Base-by-base conservation (phyloP, 1,140 invertebrate genomes). In the Aphis gossypii region DNA sequence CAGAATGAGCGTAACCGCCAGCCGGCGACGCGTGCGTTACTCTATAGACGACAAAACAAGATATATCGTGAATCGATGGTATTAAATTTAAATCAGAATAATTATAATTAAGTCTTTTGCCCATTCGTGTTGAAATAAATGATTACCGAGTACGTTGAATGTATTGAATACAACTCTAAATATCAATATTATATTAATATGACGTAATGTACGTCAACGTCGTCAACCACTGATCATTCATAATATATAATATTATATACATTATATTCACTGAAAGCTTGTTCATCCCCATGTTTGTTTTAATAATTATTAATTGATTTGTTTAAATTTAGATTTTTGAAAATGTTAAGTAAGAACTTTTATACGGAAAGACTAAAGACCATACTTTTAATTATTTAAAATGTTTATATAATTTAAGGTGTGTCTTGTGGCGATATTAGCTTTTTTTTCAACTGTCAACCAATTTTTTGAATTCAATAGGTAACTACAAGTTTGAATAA, bases 1-100 rank as follows among this genome's bases (percentile, higher is more conserved):
- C 96, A 23, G 96, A 95, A 93, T 97, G 96, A n/a, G 97, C 97
- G 94, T 97, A 98, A 3, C 96, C 95, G 14, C 96, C 96, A 0
- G 97, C 97, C 0, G 98, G 98, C 2, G 97, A 98, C 5, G 98
- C 98, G 94, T 98, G 97, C 0, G 97, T 98, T 2, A 98, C 96
- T 82, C 97, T 93, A 25, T 41, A 18, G 60, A 68, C 14, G 25
- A 41, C 25, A 90, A 30, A 44, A 90, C 54, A 68, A 90, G 11
- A 51, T 14, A 44, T 46, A 46, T 30, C 5, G 41, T 44, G 76
- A 83, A 23, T 7, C 6, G 8, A 18, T 20, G 35, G 2, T 83
- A 83, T 23, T 38, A 38, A 83, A 83, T 83, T 20, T 83, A 38
- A 83, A 83, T 21, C 21, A 38, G 8, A 38, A 38, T 38, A 83